These are phyloP conservation scores for Nannoperca obscura DNA, from an alignment of 2,797 vertebrate genomes.

Conservation along the genomic window DNA sequence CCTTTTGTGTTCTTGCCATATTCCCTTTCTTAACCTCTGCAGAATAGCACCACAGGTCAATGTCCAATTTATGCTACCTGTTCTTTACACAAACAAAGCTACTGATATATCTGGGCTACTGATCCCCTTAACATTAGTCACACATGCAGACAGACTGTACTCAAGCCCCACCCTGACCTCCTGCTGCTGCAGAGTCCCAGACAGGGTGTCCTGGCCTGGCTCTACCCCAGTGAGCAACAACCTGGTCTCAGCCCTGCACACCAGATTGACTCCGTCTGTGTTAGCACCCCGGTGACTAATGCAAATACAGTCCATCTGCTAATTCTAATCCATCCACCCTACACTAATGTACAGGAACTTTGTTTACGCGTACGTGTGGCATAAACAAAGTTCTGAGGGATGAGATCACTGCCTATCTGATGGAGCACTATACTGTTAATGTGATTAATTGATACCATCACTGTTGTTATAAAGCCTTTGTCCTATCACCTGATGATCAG, in stretches of 20 bases:
- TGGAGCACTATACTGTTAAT: constrained; percentile 56
- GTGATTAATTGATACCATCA: constrained; percentile 80
- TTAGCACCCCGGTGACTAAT: constrained; percentile 75
- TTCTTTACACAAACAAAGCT: constrained; percentile 18
- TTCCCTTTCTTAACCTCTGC: constrained; percentile 36
- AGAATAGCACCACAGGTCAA: constrained; percentile 25
- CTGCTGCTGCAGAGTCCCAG: constrained; percentile 66
- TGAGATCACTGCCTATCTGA: constrained; percentile 52
- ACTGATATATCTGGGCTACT: constrained; percentile 28
- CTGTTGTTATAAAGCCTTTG: constrained; percentile 68
- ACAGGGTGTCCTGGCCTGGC: constrained; percentile 78
- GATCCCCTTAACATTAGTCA: constrained; percentile 39
- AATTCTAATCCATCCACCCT: constrained; percentile 74
- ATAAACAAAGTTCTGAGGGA: constrained; percentile 32
- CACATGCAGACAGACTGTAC: constrained; percentile 56
- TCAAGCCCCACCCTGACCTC: constrained; percentile 54
- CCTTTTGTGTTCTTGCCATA: constrained; percentile 49
- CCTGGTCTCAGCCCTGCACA: constrained; percentile 72
- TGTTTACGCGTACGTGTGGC: constrained; percentile 15
- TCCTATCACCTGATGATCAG: constrained; percentile 73
- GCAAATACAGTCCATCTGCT: constrained; percentile 83
- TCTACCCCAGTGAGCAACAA: constrained; percentile 75
- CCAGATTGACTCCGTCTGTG: constrained; percentile 79
- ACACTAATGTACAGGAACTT: constrained; percentile 32
- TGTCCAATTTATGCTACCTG: constrained; percentile 23